Base-by-base conservation (phyloP, 2,888 invertebrate genomes). In the Sinhomidia bicolor region DNA sequence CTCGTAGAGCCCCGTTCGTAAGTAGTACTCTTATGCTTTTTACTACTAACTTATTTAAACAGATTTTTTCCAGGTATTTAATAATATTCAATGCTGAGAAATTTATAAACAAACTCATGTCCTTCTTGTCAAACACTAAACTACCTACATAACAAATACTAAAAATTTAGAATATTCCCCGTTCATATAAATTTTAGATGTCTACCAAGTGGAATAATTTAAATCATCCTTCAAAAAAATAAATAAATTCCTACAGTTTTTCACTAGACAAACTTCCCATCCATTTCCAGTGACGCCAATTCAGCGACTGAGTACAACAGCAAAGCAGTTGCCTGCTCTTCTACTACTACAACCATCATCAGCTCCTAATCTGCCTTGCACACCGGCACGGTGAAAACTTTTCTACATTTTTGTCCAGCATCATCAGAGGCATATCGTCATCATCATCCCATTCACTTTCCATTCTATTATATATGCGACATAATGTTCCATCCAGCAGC, bases 231-330 rank as follows among this genome's bases (percentile, higher is more conserved):
- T n/a, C n/a, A n/a, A n/a, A n/a, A n/a, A n/a, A n/a, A n/a, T n/a
- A n/a, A n/a, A n/a, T n/a, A n/a, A n/a, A n/a, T n/a, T n/a, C n/a
- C n/a, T n/a, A n/a, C n/a, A n/a, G n/a, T n/a, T n/a, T n/a, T n/a
- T n/a, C n/a, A n/a, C n/a, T n/a, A n/a, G n/a, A 26, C 0, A 14
- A 51, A 54, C 23, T 9, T 7, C 10, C 74, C 76, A 76, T 76
- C 76, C 54, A n/a, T 76, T 76, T 54, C 76, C 76, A 29, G 32
- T 51, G 76, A 76, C 76, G 76, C 76, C 76, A 51, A 76, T 10
- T 51, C 26, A 10, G 29, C 76, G 20, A 76, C 76, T 76, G 54
- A 76, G 47, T 44, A 44, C n/a, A 68, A 32, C 29, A 60, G 26
- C 60, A 7, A 60, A 12, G 9, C 0, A 9, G 26, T 29, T 14